Evolutionary conservation across 1,140 invertebrate genomes (phyloP).

Genomic region (roundworm (Caenorhabditis elegans)): DNA sequence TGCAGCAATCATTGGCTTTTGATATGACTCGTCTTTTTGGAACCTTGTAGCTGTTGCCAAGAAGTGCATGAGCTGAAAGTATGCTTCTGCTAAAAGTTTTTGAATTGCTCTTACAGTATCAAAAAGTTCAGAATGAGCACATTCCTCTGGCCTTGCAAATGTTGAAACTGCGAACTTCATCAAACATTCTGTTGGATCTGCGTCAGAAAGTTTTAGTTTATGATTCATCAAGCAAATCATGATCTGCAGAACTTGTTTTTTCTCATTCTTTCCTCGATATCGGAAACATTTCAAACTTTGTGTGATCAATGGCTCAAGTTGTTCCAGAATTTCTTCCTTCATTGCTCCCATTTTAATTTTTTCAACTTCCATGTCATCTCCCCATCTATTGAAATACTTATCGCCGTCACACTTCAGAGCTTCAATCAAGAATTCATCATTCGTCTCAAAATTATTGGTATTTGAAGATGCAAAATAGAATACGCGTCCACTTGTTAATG

Average conservation of each 20-base stretch:
- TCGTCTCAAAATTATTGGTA: not conserved
- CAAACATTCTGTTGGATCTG: not conserved
- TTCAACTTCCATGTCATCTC: conserved; percentile 1
- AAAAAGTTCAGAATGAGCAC: not conserved
- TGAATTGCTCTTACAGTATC: not conserved
- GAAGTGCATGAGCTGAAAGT: not conserved
- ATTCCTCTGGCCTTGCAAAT: not conserved
- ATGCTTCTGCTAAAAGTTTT: no score
- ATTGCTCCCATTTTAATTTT: not conserved
- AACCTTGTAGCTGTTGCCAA: not conserved
- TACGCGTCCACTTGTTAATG: not conserved
- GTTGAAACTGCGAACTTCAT: not conserved
- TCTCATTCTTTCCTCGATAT: not conserved
- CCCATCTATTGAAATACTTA: not conserved
- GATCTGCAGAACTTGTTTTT: not conserved
- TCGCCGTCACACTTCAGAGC: not conserved
- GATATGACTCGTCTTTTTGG: not conserved
- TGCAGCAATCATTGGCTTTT: not conserved
- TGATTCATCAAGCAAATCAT: conserved; percentile 13
- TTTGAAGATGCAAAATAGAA: not conserved
- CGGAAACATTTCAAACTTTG: not conserved
- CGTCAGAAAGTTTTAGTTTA: not conserved
- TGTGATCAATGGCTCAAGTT: not conserved
- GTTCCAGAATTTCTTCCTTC: not conserved
- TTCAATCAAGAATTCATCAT: not conserved